Evolutionary conservation across 2,888 invertebrate species (phyloP).

Genomic region (Sceliomorpha sp.): DNA sequence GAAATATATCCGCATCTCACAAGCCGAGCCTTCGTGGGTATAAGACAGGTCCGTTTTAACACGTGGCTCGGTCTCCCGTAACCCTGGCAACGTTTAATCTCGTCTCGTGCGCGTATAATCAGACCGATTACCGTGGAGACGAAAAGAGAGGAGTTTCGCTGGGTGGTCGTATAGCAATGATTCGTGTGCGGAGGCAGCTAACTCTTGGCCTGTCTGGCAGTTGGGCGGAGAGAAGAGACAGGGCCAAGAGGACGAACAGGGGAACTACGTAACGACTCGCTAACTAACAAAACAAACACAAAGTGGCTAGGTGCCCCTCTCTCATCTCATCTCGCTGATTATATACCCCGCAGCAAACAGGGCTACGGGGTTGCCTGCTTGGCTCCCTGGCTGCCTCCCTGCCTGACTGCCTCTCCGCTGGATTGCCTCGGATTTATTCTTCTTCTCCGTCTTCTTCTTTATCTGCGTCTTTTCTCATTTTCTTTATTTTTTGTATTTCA

Average conservation of each 20-base stretch:
- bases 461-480: conserved; percentile 12
- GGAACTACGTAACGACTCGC: conserved; percentile 69
- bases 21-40: not conserved
- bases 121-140: conserved; percentile 47
- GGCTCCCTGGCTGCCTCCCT: conserved; percentile 6
- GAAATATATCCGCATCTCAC: not conserved
- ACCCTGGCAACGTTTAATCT: conserved; percentile 42
- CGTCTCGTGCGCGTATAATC: conserved; percentile 50
- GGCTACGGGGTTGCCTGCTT: conserved; percentile 30
- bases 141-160: conserved; percentile 46
- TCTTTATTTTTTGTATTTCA: conserved; percentile 47
- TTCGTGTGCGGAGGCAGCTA: conserved; percentile 27
- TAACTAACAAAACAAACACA: conserved; percentile 77
- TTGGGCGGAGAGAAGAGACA: conserved; percentile 21
- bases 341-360: conserved; percentile 71
- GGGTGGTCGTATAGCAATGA: conserved; percentile 46
- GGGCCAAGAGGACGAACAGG: conserved; percentile 40
- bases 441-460: conserved; percentile 9
- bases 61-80: conserved; percentile 28
- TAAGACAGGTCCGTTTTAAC: not conserved
- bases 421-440: conserved; percentile 27
- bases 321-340: conserved; percentile 75
- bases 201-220: conserved; percentile 18
- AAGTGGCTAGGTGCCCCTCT: conserved; percentile 60
- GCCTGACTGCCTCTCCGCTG: not conserved